A percentile compares a stretch with the other conserved stretches of the same genome.
Evolutionary conservation across 2,888 invertebrate species (phyloP).

Genomic region (Acanthosoma haemorrhoidale): DNA sequence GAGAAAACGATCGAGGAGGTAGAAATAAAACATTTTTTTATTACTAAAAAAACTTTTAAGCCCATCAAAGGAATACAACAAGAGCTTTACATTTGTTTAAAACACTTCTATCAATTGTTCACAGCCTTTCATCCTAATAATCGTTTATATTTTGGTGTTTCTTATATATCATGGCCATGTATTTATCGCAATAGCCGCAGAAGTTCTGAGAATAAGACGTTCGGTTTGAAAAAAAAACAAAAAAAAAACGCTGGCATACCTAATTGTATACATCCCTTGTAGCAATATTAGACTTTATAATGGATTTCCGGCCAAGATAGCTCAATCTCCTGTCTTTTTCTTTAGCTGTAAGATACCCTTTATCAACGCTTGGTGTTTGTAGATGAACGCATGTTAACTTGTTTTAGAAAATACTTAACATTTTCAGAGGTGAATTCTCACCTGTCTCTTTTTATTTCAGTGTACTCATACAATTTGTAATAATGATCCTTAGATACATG

Average conservation of each 20-base stretch:
- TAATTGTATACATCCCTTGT: slow-evolving; percentile 6
- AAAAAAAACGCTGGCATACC: background rate
- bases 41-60: slow-evolving; percentile 27
- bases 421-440: background rate
- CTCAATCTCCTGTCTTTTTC: background rate
- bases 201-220: slow-evolving; percentile 7
- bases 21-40: background rate
- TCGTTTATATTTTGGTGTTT: background rate
- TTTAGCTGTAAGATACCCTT: slow-evolving; percentile 14
- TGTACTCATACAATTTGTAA: background rate
- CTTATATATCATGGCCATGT: slow-evolving; percentile 6
- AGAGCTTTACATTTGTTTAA: slow-evolving; percentile 19
- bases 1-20: slow-evolving; percentile 3
- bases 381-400: background rate
- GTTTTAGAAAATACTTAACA: slow-evolving; percentile 7
- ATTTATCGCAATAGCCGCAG: background rate
- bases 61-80: slow-evolving; percentile 34
- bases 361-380: background rate
- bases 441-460: background rate
- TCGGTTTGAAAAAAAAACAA: background rate
- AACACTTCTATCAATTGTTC: slow-evolving; percentile 7
- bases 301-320: slow-evolving; percentile 23
- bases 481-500: slow-evolving; percentile 18
- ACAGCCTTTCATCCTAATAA: slow-evolving; percentile 20
- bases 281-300: slow-evolving; percentile 1